Percentiles rank a stretch among this genome's conserved stretches.
Evolutionary conservation across 2,113 vertebrate genomes (phyloP).

Genomic region (Channa argus): DNA sequence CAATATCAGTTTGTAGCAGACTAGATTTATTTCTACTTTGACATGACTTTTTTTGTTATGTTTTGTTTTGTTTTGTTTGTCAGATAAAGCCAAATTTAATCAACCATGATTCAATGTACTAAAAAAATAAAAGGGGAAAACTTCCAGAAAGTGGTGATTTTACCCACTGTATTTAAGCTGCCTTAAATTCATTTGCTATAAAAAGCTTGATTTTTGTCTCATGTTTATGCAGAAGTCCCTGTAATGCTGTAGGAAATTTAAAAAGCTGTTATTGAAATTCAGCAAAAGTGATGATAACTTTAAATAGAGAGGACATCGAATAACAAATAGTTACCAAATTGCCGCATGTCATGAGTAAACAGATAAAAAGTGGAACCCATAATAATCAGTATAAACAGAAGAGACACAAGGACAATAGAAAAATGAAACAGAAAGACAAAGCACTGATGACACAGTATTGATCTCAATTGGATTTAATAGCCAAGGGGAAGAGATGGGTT

Average conservation of each 20-base stretch:
- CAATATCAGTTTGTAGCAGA: no score
- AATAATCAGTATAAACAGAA: not conserved
- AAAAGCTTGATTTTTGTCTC: not conserved
- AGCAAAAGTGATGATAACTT: constrained; percentile 5
- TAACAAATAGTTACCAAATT: constrained; percentile 12
- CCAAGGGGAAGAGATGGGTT: constrained; percentile 43
- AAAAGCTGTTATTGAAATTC: constrained; percentile 12
- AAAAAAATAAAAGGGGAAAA: no score
- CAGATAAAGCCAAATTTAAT: no score
- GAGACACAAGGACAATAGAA: constrained; percentile 20
- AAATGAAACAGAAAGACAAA: constrained; percentile 27
- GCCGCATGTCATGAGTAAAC: not conserved
- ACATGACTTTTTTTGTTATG: no score
- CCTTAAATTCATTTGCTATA: not conserved
- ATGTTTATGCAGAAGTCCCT: not conserved
- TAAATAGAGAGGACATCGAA: constrained; percentile 2
- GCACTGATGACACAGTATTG: constrained; percentile 42
- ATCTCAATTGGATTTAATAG: constrained; percentile 61
- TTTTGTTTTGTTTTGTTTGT: no score
- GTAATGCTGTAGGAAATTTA: not conserved
- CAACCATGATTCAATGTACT: no score
- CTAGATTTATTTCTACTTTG: no score
- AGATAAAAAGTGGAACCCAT: not conserved
- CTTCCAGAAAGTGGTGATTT: no score
- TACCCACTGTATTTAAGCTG: constrained; percentile 10